phyloP scores from a whole-genome alignment of 2,797 vertebrate species.

The Peromyscus aztecus region DNA sequence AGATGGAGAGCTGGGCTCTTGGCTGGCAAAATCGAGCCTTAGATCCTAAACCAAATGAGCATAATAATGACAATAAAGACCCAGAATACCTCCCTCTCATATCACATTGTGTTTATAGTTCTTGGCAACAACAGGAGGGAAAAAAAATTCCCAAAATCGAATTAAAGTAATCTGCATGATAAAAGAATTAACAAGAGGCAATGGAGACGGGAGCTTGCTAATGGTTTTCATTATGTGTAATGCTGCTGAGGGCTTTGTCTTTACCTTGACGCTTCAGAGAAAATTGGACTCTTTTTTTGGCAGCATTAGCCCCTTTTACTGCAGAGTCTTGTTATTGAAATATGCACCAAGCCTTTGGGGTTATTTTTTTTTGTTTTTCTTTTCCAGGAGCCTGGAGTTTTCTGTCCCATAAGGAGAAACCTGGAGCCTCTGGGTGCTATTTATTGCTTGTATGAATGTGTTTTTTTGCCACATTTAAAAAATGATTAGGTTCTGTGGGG shows the following conservation, averaged over 20 bases:
- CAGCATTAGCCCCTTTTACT: slow-evolving; percentile 22
- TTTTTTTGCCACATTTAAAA: slow-evolving; percentile 58
- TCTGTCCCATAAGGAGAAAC: slow-evolving; percentile 66
- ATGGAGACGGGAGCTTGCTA: slow-evolving; percentile 43
- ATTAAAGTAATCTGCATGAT: slow-evolving; percentile 72
- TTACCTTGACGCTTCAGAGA: slow-evolving; percentile 70
- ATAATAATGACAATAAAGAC: slow-evolving; percentile 67
- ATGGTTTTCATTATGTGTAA: slow-evolving; percentile 65
- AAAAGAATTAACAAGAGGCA: slow-evolving; percentile 70
- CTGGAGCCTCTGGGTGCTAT: not conserved
- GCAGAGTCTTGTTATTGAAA: slow-evolving; percentile 70
- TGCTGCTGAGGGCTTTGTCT: slow-evolving; percentile 59
- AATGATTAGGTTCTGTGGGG: slow-evolving; percentile 40
- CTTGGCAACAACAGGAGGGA: slow-evolving; percentile 62
- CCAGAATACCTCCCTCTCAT: slow-evolving; percentile 58
- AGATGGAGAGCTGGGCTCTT: slow-evolving; percentile 31
- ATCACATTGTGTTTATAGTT: slow-evolving; percentile 58
- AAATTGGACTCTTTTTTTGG: slow-evolving; percentile 65
- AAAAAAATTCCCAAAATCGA: slow-evolving; percentile 58
- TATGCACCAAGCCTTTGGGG: slow-evolving; percentile 51
- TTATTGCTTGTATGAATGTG: slow-evolving; percentile 46
- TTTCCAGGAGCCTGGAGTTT: slow-evolving; percentile 51
- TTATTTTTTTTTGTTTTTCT: slow-evolving; percentile 75
- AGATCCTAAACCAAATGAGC: slow-evolving; percentile 69
- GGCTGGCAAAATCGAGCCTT: slow-evolving; percentile 23